Evolutionary conservation across 1,140 invertebrate genomes (phyloP).

Genomic region (Steinernema khuongi): DNA sequence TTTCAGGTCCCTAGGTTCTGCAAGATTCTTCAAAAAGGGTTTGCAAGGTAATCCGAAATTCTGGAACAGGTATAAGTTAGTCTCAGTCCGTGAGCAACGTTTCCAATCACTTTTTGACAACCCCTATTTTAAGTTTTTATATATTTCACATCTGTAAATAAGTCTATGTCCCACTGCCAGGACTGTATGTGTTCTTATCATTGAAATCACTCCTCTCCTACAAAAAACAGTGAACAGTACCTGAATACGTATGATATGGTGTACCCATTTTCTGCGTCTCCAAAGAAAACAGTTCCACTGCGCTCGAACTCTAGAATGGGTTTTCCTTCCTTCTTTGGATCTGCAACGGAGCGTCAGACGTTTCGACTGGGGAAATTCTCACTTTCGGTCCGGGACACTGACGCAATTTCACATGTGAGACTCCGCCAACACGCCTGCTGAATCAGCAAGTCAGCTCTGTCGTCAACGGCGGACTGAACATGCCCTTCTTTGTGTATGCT

Average conservation of each 20-base stretch:
- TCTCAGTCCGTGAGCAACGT: too few species aligned
- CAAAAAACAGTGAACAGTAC: too few species aligned
- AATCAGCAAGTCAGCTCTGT: conserved; percentile 22
- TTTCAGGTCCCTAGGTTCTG: too few species aligned
- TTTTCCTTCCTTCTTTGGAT: conserved; percentile 18
- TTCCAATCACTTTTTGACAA: too few species aligned
- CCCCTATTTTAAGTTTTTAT: not conserved
- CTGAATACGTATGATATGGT: conserved; percentile 26
- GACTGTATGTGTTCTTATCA: conserved; percentile 20
- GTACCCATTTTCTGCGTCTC: conserved; percentile 25
- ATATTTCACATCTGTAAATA: conserved; percentile 20
- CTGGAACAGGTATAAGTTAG: too few species aligned
- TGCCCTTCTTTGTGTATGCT: not conserved
- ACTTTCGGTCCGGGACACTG: conserved; percentile 19
- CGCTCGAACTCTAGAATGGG: not conserved
- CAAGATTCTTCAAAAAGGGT: too few species aligned
- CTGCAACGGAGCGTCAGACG: not conserved
- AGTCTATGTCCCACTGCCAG: too few species aligned
- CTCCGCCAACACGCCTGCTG: conserved; percentile 20
- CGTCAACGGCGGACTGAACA: conserved; percentile 28
- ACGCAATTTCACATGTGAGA: conserved; percentile 24
- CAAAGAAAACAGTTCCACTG: conserved; percentile 22
- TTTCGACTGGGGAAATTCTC: not conserved
- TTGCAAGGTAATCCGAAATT: too few species aligned
- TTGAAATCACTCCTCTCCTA: too few species aligned